Evolutionary conservation across 2,113 vertebrate genomes (phyloP).

Genomic region (Aphelocoma coerulescens): DNA sequence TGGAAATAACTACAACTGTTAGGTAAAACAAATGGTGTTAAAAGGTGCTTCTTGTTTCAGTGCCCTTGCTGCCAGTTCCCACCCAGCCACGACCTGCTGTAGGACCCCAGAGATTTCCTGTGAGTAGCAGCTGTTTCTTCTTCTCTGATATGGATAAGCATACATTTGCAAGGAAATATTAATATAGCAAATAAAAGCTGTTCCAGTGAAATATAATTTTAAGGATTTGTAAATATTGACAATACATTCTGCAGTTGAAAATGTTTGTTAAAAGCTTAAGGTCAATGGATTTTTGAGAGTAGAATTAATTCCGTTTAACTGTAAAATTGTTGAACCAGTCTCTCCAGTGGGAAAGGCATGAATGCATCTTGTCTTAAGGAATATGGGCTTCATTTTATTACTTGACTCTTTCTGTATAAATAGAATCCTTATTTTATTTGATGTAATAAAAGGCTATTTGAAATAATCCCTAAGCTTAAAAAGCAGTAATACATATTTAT

Average conservation of each 20-base stretch:
- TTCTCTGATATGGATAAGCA: slow-evolving; percentile 70
- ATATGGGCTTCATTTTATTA: slow-evolving; percentile 52
- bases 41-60: slow-evolving; percentile 78
- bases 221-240: slow-evolving; percentile 85
- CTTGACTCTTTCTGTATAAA: slow-evolving; percentile 27
- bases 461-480: slow-evolving; percentile 28
- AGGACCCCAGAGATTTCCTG: slow-evolving; percentile 95
- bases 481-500: slow-evolving; percentile 1
- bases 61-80: slow-evolving; percentile 93
- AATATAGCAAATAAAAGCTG: slow-evolving; percentile 78
- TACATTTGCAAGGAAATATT: slow-evolving; percentile 76
- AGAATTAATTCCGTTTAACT: slow-evolving; percentile 78
- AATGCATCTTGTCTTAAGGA: slow-evolving; percentile 47
- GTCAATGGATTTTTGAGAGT: slow-evolving; percentile 75
- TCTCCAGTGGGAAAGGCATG: slow-evolving; percentile 48
- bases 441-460: slow-evolving; percentile 25
- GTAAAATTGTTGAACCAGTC: slow-evolving; percentile 72
- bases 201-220: slow-evolving; percentile 75
- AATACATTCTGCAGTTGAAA: slow-evolving; percentile 78
- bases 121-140: slow-evolving; percentile 88
- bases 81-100: slow-evolving; percentile 93
- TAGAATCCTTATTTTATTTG: slow-evolving; percentile 53
- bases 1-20: neutral
- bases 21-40: slow-evolving; percentile 42
- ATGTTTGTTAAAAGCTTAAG: slow-evolving; percentile 84